phyloP scores from a whole-genome alignment of 2,113 vertebrate species.

The Camelus dromedarius region DNA sequence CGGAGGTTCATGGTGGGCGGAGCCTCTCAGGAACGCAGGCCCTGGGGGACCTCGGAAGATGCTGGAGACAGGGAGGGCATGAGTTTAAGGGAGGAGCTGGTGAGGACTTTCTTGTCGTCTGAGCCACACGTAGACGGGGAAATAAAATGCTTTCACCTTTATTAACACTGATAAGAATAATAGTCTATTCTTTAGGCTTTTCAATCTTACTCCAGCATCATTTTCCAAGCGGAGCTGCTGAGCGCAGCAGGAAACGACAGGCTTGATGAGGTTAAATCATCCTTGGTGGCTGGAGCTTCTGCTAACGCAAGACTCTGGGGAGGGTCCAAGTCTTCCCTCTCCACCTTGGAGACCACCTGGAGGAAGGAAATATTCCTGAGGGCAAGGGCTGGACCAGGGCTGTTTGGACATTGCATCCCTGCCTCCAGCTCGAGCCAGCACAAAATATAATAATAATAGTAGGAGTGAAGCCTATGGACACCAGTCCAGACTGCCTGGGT shows the following conservation, averaged over 20 bases:
- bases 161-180: conserved; percentile 72
- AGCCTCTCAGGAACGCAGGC: background rate
- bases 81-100: accelerated
- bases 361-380: background rate
- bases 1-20: background rate
- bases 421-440: background rate
- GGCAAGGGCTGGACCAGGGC: background rate
- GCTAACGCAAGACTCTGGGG: background rate
- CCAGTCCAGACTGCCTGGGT: background rate
- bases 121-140: background rate
- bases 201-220: conserved; percentile 58
- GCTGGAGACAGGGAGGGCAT: background rate
- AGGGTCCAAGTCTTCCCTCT: background rate
- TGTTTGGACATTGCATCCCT: background rate
- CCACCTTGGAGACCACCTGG: background rate
- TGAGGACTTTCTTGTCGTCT: background rate
- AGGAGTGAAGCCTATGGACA: background rate
- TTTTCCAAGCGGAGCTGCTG: conserved; percentile 62
- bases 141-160: conserved; percentile 71
- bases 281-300: background rate
- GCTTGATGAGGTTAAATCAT: conserved; percentile 38
- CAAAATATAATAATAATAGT: background rate
- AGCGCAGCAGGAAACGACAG: background rate
- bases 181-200: conserved; percentile 58
- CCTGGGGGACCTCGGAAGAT: background rate